Evolutionary conservation across 2,888 invertebrate species (phyloP), one percentile per base, ranked within the genome.

Genomic region (Rhaphigaster nebulosa): DNA sequence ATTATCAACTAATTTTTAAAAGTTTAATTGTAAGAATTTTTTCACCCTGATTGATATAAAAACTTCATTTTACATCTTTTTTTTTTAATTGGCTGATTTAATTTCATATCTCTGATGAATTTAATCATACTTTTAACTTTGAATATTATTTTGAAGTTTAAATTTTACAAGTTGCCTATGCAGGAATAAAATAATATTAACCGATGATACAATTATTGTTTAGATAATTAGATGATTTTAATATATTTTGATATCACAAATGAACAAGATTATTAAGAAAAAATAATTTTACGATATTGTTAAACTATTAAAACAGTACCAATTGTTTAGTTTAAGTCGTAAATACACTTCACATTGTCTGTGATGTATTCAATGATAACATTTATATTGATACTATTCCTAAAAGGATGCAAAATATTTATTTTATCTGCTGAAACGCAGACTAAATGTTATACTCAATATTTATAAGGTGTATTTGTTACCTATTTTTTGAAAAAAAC

Each of bases 381-480:
- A 65, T 29, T 65, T 34, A 65, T 15, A 29, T 0, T 10, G 15
- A 65, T 18, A 84, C 20, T 45, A 84, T 45, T n/a, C 84, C 84
- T 45, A n/a, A 26, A 13, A 84, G 84, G 84, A 84, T 45, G 45
- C 45, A 84, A 84, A 84, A 41, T 84, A 84, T 84, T 84, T 84
- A 84, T 84, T 80, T 84, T 76, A 76, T n/a, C 84, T 84, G 84
- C 84, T 84, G 15, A n/a, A 45, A n/a, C 13, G 84, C 84, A 84
- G 84, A 84, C 70, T 76, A 76, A 76, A 76, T 8, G 20, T 88
- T 88, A 41, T 88, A 88, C 60, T 88, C 89, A 70, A 90, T 90
- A 65, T 54, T 54, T 90, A 87, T 84, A 84, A 87, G 87, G 80
- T 90, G 70, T 29, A 76, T 52, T 90, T 52, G 90, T 90, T 90